Percentiles rank a stretch among this genome's conserved stretches.
Conservation (phyloP, 1,140 invertebrate genomes). For the Drosophila truncata region DNA sequence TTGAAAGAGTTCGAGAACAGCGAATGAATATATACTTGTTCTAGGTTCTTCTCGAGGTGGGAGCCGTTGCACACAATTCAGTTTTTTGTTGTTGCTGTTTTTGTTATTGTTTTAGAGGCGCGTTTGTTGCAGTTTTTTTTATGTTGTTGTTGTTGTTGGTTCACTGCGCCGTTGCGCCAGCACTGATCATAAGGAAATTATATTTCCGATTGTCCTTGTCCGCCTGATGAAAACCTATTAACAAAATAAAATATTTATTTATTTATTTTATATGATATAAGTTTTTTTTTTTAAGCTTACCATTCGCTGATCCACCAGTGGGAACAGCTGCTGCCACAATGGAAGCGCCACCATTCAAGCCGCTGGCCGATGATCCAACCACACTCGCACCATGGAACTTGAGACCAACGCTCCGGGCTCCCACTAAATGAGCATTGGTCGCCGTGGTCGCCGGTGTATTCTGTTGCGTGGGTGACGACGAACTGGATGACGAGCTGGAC, state of each 20-base stretch:
- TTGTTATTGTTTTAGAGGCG: conserved; percentile 41
- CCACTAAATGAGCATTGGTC: conserved; percentile 51
- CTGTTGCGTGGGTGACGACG: conserved; percentile 50
- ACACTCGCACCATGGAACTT: conserved; percentile 58
- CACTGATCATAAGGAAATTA: conserved; percentile 69
- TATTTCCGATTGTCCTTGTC: conserved; percentile 72
- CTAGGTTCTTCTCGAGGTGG: conserved; percentile 61
- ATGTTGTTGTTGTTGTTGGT: conserved; percentile 25
- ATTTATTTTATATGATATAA: not conserved
- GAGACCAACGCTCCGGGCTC: conserved; percentile 60
- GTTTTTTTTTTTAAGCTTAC: conserved; percentile 30
- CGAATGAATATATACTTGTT: conserved; percentile 26
- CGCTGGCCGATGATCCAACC: conserved; percentile 11
- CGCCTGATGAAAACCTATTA: conserved; percentile 61
- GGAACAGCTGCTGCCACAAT: conserved; percentile 59
- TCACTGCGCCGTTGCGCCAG: conserved; percentile 64
- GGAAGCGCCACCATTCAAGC: conserved; percentile 57
- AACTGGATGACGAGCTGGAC: conserved; percentile 62
- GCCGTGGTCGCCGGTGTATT: conserved; percentile 27
- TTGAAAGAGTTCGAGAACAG: conserved; percentile 33
- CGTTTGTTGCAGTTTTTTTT: conserved; percentile 35
- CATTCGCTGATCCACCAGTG: conserved; percentile 57
- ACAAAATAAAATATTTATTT: not conserved
- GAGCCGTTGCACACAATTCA: conserved; percentile 81
- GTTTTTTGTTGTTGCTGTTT: conserved; percentile 58